These are phyloP conservation scores for Lumbricus terrestris DNA, from an alignment of 2,888 invertebrate genomes.

Conservation along the genomic window DNA sequence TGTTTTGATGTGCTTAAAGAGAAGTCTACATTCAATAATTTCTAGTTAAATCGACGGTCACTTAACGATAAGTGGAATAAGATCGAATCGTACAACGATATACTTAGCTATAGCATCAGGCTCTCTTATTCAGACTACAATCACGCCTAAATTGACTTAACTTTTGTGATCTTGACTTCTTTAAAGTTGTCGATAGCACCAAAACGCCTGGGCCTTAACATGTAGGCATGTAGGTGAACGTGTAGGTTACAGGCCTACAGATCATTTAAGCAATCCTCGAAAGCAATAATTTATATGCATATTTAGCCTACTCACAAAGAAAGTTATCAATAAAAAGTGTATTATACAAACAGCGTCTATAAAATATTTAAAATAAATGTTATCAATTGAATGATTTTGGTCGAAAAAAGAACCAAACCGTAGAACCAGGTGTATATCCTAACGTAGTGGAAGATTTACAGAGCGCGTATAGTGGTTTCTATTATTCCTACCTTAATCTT, in stretches of 20 bases:
- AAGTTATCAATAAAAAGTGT: too few species aligned
- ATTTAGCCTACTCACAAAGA: too few species aligned
- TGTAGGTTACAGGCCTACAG: too few species aligned
- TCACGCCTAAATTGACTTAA: background rate
- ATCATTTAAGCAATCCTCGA: too few species aligned
- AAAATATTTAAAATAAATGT: background rate
- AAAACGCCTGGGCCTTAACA: too few species aligned
- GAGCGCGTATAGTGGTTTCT: background rate
- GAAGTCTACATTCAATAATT: background rate
- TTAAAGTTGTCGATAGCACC: background rate
- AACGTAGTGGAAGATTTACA: background rate
- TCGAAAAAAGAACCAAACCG: background rate
- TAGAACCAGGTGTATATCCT: too few species aligned
- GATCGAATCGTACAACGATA: background rate
- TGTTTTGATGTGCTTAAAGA: background rate
- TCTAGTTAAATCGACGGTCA: background rate
- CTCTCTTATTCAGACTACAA: too few species aligned
- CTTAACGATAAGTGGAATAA: background rate
- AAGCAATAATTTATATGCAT: too few species aligned
- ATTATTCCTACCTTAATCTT: background rate
- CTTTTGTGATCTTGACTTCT: background rate
- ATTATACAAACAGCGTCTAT: background rate
- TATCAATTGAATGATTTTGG: background rate
- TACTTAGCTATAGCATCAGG: background rate
- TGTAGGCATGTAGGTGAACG: too few species aligned